These are phyloP conservation scores for Melanogrammus aeglefinus DNA, from an alignment of 2,797 vertebrate species.

Conservation along the genomic window DNA sequence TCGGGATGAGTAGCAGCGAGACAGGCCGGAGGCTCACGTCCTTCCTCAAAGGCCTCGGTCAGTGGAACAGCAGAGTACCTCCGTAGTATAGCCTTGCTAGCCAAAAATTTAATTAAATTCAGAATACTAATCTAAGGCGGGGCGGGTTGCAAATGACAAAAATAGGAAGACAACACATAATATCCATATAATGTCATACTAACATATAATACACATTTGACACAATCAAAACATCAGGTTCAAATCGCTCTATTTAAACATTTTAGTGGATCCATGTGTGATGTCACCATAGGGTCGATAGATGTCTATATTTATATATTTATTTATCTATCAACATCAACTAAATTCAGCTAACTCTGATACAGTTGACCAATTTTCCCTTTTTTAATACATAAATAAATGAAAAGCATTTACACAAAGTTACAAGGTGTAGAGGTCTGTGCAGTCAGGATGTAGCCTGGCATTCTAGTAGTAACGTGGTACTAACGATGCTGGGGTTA, in stretches of 20 bases:
- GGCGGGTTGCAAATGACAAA: background rate
- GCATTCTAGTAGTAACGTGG: background rate
- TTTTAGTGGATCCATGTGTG: background rate
- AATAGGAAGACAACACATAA: background rate
- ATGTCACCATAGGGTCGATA: background rate
- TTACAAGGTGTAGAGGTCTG: background rate
- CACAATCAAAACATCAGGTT: background rate
- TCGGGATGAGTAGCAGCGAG: slow-evolving; percentile 76
- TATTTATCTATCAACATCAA: too few relatives aligned
- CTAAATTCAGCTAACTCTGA: too few relatives aligned
- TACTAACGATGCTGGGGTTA: background rate
- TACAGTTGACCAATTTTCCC: too few relatives aligned
- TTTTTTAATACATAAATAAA: background rate
- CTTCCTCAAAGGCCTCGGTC: slow-evolving; percentile 84
- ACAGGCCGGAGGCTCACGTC: slow-evolving; percentile 79
- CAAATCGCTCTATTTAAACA: background rate
- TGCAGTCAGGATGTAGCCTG: background rate
- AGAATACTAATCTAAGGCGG: background rate
- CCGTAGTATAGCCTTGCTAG: background rate
- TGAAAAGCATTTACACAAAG: background rate
- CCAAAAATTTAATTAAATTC: background rate
- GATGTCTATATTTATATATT: too few relatives aligned
- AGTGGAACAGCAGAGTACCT: slow-evolving; percentile 23
- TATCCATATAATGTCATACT: background rate
- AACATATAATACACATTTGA: background rate